Base-by-base conservation (phyloP, 1,140 invertebrate species). In the Himalopsyche phryganea region DNA sequence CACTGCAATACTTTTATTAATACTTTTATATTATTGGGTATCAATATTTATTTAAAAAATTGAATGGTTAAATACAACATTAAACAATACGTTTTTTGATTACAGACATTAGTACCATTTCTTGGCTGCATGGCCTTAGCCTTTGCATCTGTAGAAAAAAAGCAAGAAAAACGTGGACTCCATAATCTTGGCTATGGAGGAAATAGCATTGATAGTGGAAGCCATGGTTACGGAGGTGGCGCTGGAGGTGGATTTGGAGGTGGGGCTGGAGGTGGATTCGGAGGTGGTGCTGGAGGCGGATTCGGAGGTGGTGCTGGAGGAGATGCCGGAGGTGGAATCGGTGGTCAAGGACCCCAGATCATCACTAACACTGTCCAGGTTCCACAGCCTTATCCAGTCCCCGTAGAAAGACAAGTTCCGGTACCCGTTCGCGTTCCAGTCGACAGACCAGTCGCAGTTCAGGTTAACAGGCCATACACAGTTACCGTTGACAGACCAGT, bases 161-260 rank as follows among this genome's bases (percentile, higher is more conserved):
- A 72, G 56, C 66, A 72, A 35, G 66, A 67, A 6, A 74, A 73
- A 61, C 66, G 75, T 28, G 73, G 72, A 10, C 61, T 72, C 11
- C 63, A 68, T 14, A 68, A 67, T 50, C 51, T 70, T 0, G 69
- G 70, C 5, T 69, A 68, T 55, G 69, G 68, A 23, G 47, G 58
- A 55, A 7, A 15, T 41, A 52, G 44, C n/a, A 28, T 11, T 14
- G 47, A 36, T 5, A 35, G 33, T 15, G 46, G 47, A 19, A n/a
- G n/a, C n/a, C n/a, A n/a, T 10, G 45, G 32, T 13, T 38, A 18
- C 15, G 58, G 58, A 55, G n/a, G 20, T 41, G 58, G 44, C n/a
- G 17, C 11, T 14, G 47, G 45, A 1, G 33, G 33, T 15, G 46
- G 47, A 19, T 14, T 28, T 32, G 20, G 7, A n/a, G 49, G 48